phyloP scores from a whole-genome alignment of 1,140 invertebrate genomes.

The Lordiphosa stackelbergi region DNA sequence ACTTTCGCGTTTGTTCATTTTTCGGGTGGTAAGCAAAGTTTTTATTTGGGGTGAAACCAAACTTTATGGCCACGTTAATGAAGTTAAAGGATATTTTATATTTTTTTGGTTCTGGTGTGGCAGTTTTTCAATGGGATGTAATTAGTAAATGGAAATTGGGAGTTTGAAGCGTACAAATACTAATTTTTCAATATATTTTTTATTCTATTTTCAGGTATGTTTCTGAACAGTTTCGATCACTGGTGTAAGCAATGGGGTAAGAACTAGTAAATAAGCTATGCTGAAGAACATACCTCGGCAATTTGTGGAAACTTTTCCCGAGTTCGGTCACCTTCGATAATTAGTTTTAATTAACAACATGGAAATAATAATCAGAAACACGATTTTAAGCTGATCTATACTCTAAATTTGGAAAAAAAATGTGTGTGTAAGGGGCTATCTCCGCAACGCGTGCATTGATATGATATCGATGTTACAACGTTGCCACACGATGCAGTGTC shows the following conservation, averaged over 20 bases:
- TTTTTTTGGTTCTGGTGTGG: constrained; percentile 14
- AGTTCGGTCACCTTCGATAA: too few species aligned
- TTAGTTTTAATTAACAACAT: too few species aligned
- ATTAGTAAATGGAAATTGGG: constrained; percentile 35
- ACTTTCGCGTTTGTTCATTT: constrained; percentile 54
- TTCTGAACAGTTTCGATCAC: background rate
- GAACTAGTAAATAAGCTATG: background rate
- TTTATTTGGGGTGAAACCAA: constrained; percentile 7
- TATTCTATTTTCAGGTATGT: constrained; percentile 11
- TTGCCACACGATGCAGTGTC: too few species aligned
- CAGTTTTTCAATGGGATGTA: constrained; percentile 10
- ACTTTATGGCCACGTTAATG: constrained; percentile 65
- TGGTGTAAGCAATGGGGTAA: background rate
- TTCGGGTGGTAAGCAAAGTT: constrained; percentile 17
- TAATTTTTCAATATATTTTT: constrained; percentile 10
- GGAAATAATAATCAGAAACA: too few species aligned
- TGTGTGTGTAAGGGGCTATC: too few species aligned
- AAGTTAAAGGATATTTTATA: constrained; percentile 62
- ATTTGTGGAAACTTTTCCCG: too few species aligned
- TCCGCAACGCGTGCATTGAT: too few species aligned
- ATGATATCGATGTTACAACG: too few species aligned
- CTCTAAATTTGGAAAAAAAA: too few species aligned
- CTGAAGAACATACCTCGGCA: background rate
- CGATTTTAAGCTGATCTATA: too few species aligned
- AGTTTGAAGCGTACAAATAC: constrained; percentile 10